Conservation (phyloP, 2,888 invertebrate genomes). For the Trissolcus japonicus region DNA sequence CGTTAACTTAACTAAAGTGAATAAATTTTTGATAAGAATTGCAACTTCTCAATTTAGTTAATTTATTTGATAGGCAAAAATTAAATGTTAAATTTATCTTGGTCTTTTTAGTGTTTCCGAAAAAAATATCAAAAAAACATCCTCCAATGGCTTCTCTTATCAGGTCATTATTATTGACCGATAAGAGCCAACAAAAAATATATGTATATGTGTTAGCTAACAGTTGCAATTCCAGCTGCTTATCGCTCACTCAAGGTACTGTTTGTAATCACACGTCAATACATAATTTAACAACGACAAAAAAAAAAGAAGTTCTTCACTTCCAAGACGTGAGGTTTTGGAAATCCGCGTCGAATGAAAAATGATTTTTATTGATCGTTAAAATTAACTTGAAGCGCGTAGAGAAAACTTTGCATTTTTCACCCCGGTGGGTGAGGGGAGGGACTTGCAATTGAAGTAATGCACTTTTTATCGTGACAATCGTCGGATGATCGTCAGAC, state of each 20-base stretch:
- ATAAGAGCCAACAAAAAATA: constrained; percentile 30
- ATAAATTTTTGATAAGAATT: too few relatives aligned
- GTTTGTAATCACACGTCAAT: constrained; percentile 38
- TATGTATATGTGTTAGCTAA: constrained; percentile 47
- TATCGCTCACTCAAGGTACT: constrained; percentile 45
- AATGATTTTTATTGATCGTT: neutral
- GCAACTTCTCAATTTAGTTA: too few relatives aligned
- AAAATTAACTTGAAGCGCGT: neutral
- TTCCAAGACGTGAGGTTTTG: constrained; percentile 4
- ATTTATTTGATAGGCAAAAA: too few relatives aligned
- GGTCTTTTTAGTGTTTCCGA: too few relatives aligned
- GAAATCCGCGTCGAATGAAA: neutral
- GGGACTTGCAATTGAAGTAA: constrained; percentile 15
- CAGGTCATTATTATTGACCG: constrained; percentile 47
- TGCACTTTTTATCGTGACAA: constrained; percentile 36
- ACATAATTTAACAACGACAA: constrained; percentile 10
- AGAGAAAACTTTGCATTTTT: neutral
- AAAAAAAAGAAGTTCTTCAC: constrained; percentile 10
- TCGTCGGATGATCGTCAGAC: constrained; percentile 16
- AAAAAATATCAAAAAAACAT: too few relatives aligned
- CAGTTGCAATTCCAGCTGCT: constrained; percentile 54
- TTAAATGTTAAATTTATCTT: too few relatives aligned
- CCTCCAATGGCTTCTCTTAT: constrained; percentile 15
- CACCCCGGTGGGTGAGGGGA: too few relatives aligned
- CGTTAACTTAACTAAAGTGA: too few relatives aligned